Percentiles rank a stretch among this genome's conserved stretches.
These are phyloP conservation scores for Tromatobia lineatoria DNA, from an alignment of 2,888 invertebrate genomes.

Conservation along the genomic window DNA sequence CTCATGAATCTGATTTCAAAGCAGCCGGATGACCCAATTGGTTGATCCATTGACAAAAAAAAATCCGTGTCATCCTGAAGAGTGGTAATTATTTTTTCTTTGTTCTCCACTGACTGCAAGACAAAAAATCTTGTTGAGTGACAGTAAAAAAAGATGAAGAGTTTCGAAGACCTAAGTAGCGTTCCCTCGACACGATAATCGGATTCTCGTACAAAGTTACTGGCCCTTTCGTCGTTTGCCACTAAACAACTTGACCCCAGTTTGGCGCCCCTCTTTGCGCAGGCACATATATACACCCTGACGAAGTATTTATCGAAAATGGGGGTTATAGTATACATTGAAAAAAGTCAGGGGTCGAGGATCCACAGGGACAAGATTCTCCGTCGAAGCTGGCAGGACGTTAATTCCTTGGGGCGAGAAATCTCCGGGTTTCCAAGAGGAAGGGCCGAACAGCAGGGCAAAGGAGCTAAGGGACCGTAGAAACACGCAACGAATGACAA, in stretches of 20 bases:
- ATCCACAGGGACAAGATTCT: constrained; percentile 14
- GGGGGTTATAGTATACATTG: constrained; percentile 16
- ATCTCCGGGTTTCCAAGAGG: constrained; percentile 67
- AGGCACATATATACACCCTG: background rate
- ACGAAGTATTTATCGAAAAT: constrained; percentile 27
- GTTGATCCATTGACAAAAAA: too few species aligned
- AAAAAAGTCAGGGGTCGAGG: background rate
- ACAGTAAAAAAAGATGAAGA: background rate
- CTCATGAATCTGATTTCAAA: too few species aligned
- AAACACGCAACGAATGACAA: constrained; percentile 26
- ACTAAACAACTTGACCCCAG: constrained; percentile 36
- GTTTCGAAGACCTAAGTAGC: background rate
- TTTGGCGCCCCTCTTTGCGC: background rate
- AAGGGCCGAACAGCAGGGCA: too few species aligned
- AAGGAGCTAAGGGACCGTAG: constrained; percentile 13
- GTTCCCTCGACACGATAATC: constrained; percentile 15
- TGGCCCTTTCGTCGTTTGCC: constrained; percentile 7
- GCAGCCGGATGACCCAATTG: too few species aligned
- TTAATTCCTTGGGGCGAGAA: constrained; percentile 70
- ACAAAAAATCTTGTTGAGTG: too few species aligned
- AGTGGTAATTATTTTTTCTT: too few species aligned
- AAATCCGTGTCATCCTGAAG: too few species aligned
- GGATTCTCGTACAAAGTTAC: constrained; percentile 17
- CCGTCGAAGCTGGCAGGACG: constrained; percentile 22
- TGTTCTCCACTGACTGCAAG: too few species aligned